Evolutionary conservation across 2,888 invertebrate genomes (phyloP), one percentile per base, ranked within the genome.

Genomic region (Pocota personata): DNA sequence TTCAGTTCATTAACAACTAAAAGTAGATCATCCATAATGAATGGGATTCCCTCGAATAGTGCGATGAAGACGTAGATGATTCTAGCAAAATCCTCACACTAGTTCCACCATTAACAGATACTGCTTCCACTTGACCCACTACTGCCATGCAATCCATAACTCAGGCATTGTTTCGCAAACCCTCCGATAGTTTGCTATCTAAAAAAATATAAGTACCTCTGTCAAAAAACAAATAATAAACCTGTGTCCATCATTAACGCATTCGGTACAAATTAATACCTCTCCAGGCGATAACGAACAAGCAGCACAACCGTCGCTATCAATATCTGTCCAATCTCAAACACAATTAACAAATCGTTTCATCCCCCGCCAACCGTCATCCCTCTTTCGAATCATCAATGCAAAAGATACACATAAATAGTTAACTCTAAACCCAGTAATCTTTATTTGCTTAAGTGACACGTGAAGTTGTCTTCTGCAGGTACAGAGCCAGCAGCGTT

Each of bases 71-170:
- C 21, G 24, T n/a, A 12, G 5, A 62, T 14, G 16, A 21, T 46
- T 46, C 19, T 10, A 7, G 2, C 7, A 21, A 35, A 35, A 14
- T 32, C 32, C n/a, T 16, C 3, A 50, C 7, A 48, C 35, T 0
- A 6, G 5, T 35, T 50, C 30, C 8, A 19, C 46, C 46, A 8
- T 1, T 43, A 19, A 40, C 52, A 46, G 37, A 30, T 6, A 48
- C n/a, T 10, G 37, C 14, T 30, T 19, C 32, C 66, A 66, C 57
- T 76, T 76, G 76, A 76, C 76, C 66, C 40, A 76, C 57, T 66
- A 66, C 57, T 21, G 55, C 66, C 24, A 43, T 64, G 46, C 73
- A 73, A 75, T 55, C 55, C 32, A 52, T 55, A 8, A 50, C 48
- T 50, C 21, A 50, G 35, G 50, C 50, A 27, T 6, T 43, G 40